Evolutionary conservation across 2,113 vertebrate genomes (phyloP).

Genomic region (Lanius collurio): DNA sequence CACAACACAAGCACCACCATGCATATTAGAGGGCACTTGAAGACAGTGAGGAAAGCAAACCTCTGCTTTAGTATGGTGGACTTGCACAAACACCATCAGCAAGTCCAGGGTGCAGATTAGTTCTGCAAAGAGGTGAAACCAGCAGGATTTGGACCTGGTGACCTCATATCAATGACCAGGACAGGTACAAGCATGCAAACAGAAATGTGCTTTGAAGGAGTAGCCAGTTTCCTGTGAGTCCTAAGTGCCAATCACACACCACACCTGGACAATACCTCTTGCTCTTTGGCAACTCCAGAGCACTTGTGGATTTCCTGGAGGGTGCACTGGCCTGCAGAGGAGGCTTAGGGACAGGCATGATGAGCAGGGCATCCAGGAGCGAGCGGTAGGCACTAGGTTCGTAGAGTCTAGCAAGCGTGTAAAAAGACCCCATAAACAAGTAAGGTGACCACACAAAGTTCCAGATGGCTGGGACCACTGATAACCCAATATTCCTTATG

Average conservation of each 20-base stretch:
- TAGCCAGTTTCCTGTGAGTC: background rate
- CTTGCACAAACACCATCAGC: background rate
- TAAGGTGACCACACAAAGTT: background rate
- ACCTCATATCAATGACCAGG: background rate
- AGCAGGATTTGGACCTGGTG: background rate
- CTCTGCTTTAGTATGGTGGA: background rate
- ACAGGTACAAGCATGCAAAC: background rate
- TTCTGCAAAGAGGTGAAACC: background rate
- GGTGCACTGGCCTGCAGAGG: constrained; percentile 43
- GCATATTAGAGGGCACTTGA: background rate
- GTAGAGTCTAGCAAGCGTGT: constrained; percentile 61
- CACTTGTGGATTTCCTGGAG: constrained; percentile 60
- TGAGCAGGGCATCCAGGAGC: constrained; percentile 79
- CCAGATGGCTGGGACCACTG: background rate
- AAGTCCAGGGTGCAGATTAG: background rate
- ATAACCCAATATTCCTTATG: background rate
- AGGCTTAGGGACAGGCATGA: constrained; percentile 70
- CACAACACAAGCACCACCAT: background rate
- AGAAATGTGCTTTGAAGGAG: background rate
- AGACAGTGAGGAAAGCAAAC: background rate
- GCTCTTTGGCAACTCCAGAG: constrained; percentile 59
- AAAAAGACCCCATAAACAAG: constrained; percentile 20
- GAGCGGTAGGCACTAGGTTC: constrained; percentile 54
- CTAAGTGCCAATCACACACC: background rate
- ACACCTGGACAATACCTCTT: constrained; percentile 52